These are phyloP conservation scores for Zaprionus nigranus DNA, from an alignment of 1,140 invertebrate species.

Conservation along the genomic window DNA sequence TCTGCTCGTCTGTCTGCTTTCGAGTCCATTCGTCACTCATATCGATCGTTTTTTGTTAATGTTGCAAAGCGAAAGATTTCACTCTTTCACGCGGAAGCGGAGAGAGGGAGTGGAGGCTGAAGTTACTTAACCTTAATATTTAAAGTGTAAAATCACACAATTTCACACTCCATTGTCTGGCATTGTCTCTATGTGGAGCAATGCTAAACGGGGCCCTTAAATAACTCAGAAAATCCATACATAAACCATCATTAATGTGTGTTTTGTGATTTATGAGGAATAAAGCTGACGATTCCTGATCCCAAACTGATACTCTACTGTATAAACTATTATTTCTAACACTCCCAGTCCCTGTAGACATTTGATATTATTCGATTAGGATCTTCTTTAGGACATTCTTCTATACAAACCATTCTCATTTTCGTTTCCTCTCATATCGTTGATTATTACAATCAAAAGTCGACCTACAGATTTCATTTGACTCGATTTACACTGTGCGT, in stretches of 20 bases:
- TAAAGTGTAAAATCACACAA: background rate
- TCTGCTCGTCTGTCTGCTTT: background rate
- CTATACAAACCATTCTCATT: background rate
- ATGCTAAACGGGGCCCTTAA: too few species aligned
- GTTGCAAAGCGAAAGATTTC: conserved; percentile 1
- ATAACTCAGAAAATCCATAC: too few species aligned
- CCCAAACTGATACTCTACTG: background rate
- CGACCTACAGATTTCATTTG: background rate
- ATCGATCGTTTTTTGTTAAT: conserved; percentile 21
- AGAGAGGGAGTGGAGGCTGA: background rate
- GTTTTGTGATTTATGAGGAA: too few species aligned
- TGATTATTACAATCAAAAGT: background rate
- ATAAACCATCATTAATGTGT: too few species aligned
- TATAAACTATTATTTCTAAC: too few species aligned
- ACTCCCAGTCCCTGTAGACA: too few species aligned
- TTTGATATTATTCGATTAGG: too few species aligned
- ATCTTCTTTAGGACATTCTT: too few species aligned
- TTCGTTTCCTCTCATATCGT: background rate
- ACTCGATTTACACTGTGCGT: background rate
- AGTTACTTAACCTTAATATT: conserved; percentile 34
- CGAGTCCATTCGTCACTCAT: conserved; percentile 3
- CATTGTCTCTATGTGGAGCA: background rate
- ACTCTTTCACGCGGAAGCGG: conserved; percentile 5
- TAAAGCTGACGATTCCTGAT: too few species aligned
- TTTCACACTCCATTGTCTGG: background rate